Evolutionary conservation across 2,797 vertebrate species (phyloP).

Genomic region (Rallus crepitans): DNA sequence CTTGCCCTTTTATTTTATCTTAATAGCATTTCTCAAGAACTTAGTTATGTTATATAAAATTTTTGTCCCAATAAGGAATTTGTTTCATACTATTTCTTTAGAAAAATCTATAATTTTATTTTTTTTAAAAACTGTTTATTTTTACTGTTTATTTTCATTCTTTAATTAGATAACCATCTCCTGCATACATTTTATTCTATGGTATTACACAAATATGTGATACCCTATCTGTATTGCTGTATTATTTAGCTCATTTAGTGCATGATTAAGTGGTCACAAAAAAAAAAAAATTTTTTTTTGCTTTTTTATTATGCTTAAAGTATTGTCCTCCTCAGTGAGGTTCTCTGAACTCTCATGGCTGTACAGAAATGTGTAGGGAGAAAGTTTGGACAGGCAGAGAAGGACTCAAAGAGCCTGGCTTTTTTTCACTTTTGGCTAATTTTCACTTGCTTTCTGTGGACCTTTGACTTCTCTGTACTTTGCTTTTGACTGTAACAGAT

Average conservation of each 20-base stretch:
- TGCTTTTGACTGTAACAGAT: not conserved
- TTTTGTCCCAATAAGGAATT: not conserved
- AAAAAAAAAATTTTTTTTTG: not conserved
- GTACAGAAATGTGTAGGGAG: not conserved
- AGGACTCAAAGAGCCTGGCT: not conserved
- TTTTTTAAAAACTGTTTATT: not conserved
- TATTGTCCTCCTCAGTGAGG: not conserved
- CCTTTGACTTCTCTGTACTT: not conserved
- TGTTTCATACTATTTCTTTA: not conserved
- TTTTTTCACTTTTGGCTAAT: not conserved
- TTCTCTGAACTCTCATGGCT: not conserved
- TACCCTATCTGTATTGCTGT: not conserved
- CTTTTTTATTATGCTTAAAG: not conserved
- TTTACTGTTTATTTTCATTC: not conserved
- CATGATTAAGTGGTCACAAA: not conserved
- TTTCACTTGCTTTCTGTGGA: not conserved
- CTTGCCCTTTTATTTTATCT: not conserved
- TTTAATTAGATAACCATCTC: not conserved
- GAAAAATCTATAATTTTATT: not conserved
- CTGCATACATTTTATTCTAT: not conserved
- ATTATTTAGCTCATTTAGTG: not conserved
- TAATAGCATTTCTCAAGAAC: not conserved
- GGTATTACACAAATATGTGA: accelerated
- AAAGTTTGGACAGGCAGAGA: not conserved
- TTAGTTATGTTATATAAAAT: not conserved